A percentile compares a stretch with the other conserved stretches of the same genome.
These are phyloP conservation scores for Conger conger DNA, from an alignment of 2,113 vertebrate genomes.

Conservation along the genomic window DNA sequence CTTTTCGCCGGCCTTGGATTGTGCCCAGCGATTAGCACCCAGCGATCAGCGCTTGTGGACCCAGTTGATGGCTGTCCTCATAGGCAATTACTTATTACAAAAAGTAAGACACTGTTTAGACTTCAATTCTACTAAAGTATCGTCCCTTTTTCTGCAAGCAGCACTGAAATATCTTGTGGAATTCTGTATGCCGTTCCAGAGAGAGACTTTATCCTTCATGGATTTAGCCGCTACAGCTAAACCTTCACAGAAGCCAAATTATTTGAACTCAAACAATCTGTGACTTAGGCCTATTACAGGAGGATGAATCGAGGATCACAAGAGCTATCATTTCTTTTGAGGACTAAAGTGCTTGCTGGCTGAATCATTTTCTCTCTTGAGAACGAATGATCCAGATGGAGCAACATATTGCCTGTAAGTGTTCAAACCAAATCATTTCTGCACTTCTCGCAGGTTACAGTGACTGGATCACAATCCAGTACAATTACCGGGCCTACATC, in stretches of 20 bases:
- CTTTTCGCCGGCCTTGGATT: too few species aligned
- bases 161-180: neutral
- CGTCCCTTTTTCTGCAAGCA: neutral
- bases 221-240: conserved; percentile 48
- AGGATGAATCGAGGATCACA: neutral
- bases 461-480: too few species aligned
- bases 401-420: neutral
- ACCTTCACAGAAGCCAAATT: conserved; percentile 27
- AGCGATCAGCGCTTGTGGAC: too few species aligned
- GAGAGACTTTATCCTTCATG: conserved; percentile 26
- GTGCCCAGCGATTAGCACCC: too few species aligned
- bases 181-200: conserved; percentile 24
- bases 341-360: conserved; percentile 37
- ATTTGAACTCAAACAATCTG: conserved; percentile 19
- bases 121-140: too few species aligned
- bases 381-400: neutral
- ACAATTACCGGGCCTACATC: neutral
- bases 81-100: too few species aligned
- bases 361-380: conserved; percentile 40
- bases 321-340: conserved; percentile 48
- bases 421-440: neutral
- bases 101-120: too few species aligned
- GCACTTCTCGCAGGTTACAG: too few species aligned
- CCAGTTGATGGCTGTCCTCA: too few species aligned
- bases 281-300: conserved; percentile 30